These are phyloP conservation scores for Drosophila sordidapex DNA, from an alignment of 2,888 invertebrate species.

Conservation along the genomic window DNA sequence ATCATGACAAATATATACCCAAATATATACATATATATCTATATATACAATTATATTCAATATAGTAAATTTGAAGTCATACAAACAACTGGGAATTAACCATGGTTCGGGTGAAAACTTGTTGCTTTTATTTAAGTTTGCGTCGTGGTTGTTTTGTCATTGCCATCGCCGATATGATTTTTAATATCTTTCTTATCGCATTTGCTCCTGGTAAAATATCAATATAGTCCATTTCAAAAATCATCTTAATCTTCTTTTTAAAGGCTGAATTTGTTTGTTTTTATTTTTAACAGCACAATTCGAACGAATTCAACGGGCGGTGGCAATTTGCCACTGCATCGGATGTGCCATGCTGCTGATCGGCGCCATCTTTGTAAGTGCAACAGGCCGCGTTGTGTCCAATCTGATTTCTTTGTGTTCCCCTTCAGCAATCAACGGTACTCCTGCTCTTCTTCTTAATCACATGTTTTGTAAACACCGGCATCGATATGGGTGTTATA, in stretches of 20 bases:
- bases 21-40: slow-evolving; percentile 3
- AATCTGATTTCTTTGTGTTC: not conserved
- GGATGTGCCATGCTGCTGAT: slow-evolving; percentile 56
- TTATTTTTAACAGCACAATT: not conserved
- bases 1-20: slow-evolving; percentile 29
- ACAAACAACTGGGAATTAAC: not conserved
- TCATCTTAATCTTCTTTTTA: not conserved
- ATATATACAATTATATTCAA: not conserved
- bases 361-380: slow-evolving; percentile 58
- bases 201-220: slow-evolving; percentile 18
- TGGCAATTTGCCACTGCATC: slow-evolving; percentile 63
- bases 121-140: slow-evolving; percentile 36
- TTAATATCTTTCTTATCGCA: slow-evolving; percentile 15
- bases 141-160: slow-evolving; percentile 40
- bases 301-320: slow-evolving; percentile 51
- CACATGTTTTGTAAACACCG: slow-evolving; percentile 45
- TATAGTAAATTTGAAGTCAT: slow-evolving; percentile 1
- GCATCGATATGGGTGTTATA: slow-evolving; percentile 7
- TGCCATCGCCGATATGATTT: slow-evolving; percentile 24
- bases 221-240: accelerated
- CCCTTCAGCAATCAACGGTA: slow-evolving; percentile 46
- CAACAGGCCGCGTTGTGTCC: too few species aligned
- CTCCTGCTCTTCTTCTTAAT: slow-evolving; percentile 62
- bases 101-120: slow-evolving; percentile 16
- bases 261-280: not conserved